Percentiles rank a stretch among this genome's conserved stretches.
These are phyloP conservation scores for Idaea dimidiata DNA, from an alignment of 2,888 invertebrate species.

Conservation along the genomic window DNA sequence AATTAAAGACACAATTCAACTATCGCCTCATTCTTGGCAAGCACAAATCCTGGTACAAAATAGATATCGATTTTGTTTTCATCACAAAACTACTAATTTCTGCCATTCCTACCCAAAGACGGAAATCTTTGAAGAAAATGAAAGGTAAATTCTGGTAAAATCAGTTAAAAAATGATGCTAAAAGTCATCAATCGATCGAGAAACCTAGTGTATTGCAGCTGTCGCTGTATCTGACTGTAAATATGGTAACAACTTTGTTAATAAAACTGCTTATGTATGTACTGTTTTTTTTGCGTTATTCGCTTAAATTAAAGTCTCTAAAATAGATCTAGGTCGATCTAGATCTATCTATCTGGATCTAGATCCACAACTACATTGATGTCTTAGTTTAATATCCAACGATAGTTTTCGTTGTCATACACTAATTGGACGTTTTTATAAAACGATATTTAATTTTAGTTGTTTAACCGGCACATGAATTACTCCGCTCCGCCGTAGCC, in stretches of 20 bases:
- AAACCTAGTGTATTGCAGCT: not conserved
- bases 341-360: too few relatives aligned
- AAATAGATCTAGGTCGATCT: too few relatives aligned
- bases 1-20: not conserved
- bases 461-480: too few relatives aligned
- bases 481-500: too few relatives aligned
- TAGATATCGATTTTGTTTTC: conserved; percentile 40
- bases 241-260: not conserved
- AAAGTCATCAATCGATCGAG: not conserved
- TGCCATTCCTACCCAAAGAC: conserved; percentile 1
- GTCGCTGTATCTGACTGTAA: not conserved
- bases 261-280: conserved; percentile 5
- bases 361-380: too few relatives aligned
- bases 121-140: not conserved
- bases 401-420: too few relatives aligned
- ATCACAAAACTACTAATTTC: conserved; percentile 32
- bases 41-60: conserved; percentile 50
- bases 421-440: too few relatives aligned
- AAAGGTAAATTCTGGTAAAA: not conserved
- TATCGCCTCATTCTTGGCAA: conserved; percentile 30
- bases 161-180: not conserved
- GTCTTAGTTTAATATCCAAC: too few relatives aligned
- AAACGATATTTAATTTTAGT: too few relatives aligned
- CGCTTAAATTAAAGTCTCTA: not conserved
- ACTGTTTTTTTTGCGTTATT: not conserved